phyloP scores from a whole-genome alignment of 2,888 invertebrate genomes.

The Mesorhabditis spiculigera region DNA sequence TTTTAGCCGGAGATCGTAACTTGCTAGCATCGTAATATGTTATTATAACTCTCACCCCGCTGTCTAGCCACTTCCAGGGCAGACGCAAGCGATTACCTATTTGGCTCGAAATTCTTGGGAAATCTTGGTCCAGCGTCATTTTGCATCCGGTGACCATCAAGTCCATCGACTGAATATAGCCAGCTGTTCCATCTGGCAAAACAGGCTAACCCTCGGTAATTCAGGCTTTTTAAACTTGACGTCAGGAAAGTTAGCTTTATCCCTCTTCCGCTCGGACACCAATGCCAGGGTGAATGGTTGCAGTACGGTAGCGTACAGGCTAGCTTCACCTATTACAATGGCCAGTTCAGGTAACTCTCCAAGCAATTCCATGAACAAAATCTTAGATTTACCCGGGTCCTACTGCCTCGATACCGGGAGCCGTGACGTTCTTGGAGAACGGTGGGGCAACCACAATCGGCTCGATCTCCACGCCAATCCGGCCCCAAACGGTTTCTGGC shows the following conservation, averaged over 20 bases:
- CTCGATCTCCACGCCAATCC: neutral
- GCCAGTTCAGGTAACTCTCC: neutral
- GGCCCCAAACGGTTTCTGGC: neutral
- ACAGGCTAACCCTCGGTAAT: neutral
- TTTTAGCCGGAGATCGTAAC: too few relatives aligned
- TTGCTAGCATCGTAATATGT: too few relatives aligned
- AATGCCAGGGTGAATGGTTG: neutral
- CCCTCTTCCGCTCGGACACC: neutral
- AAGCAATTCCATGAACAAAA: too few relatives aligned
- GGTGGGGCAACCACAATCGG: neutral
- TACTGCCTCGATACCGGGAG: constrained; percentile 1
- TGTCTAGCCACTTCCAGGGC: neutral
- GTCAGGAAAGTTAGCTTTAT: neutral
- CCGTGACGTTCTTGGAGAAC: neutral
- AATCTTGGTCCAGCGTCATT: neutral
- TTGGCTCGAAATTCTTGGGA: neutral
- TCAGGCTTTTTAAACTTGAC: neutral
- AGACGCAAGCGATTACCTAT: neutral
- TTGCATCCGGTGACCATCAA: neutral
- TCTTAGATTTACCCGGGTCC: neutral
- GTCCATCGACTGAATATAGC: neutral
- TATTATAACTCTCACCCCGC: too few relatives aligned
- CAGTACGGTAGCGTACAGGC: neutral
- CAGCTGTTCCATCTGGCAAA: neutral
- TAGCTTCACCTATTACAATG: neutral